phyloP scores from a whole-genome alignment of 1,140 invertebrate species.

The Holotrichia oblita region DNA sequence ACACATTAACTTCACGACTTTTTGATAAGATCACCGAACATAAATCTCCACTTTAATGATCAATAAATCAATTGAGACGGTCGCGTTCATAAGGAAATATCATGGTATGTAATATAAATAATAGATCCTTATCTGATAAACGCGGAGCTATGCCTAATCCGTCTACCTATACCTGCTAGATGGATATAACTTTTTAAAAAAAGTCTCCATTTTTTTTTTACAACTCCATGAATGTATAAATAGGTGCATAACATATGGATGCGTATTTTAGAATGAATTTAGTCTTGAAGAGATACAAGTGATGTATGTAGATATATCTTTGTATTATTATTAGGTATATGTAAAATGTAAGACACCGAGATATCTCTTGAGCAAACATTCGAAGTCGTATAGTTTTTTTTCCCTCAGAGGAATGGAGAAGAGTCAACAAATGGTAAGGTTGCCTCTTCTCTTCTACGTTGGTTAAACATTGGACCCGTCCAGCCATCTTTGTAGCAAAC shows the following conservation, averaged over 20 bases:
- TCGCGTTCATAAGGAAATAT: neutral
- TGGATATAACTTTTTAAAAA: no score
- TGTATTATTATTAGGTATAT: no score
- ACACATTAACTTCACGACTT: neutral
- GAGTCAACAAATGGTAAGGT: neutral
- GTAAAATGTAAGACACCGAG: no score
- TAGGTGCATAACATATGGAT: no score
- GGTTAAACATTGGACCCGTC: neutral
- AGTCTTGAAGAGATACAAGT: no score
- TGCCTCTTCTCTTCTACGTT: neutral
- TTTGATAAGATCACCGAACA: neutral
- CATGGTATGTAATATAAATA: neutral
- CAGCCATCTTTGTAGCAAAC: slow-evolving; percentile 11
- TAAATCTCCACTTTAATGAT: slow-evolving; percentile 1
- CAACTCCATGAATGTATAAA: no score
- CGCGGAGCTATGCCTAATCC: no score
- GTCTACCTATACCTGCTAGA: no score
- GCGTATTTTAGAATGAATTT: no score
- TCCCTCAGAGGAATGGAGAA: neutral
- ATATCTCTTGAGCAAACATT: neutral
- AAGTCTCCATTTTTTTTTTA: no score
- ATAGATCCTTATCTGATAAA: neutral
- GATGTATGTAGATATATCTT: no score
- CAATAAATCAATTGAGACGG: neutral
- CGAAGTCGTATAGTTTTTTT: neutral